Conservation (phyloP, 1,140 invertebrate genomes). For the Papilio machaon region DNA sequence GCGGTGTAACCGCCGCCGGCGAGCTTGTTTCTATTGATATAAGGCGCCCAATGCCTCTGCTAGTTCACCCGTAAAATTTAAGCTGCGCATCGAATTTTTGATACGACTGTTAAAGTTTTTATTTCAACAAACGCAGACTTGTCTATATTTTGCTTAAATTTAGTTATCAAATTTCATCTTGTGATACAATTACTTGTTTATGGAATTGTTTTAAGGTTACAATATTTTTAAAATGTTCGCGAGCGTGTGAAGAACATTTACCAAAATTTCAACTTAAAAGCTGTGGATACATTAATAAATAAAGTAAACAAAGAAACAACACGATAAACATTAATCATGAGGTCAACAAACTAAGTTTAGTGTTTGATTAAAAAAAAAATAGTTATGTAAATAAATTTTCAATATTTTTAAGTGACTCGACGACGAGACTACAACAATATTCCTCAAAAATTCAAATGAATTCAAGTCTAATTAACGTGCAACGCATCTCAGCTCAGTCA, state of each 20-base stretch:
- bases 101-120: neutral
- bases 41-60: slow-evolving; percentile 2
- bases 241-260: neutral
- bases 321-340: neutral
- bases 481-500: neutral
- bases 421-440: neutral
- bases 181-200: no score
- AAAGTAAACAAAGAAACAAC: neutral
- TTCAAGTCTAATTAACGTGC: neutral
- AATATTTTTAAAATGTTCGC: neutral
- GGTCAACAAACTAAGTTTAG: neutral
- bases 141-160: neutral
- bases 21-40: slow-evolving; percentile 25
- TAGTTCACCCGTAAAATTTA: neutral
- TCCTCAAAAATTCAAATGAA: neutral
- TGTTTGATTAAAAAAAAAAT: neutral
- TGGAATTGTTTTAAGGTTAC: neutral
- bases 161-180: no score
- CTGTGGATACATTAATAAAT: neutral
- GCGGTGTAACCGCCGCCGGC: neutral
- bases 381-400: neutral
- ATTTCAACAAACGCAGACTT: neutral
- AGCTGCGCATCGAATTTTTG: neutral
- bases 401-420: neutral
- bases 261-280: neutral